Conservation (phyloP, 1,140 invertebrate genomes). For the Ceratina australensis region DNA sequence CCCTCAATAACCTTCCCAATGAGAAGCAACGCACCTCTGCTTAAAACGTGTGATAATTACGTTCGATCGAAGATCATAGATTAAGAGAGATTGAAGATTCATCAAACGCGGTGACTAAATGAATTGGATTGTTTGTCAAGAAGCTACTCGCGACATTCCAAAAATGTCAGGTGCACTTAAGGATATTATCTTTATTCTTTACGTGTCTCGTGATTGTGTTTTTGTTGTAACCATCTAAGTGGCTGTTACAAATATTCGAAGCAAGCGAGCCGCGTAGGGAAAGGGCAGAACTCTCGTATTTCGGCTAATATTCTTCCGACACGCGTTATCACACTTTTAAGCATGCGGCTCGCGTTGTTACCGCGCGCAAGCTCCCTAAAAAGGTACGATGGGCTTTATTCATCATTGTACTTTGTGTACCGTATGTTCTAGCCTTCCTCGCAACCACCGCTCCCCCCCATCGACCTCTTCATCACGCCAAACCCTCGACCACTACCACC, state of each 20-base stretch:
- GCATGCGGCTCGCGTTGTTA: not conserved
- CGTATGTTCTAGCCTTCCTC: slow-evolving; percentile 79
- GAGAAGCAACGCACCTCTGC: slow-evolving; percentile 24
- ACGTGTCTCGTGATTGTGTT: too few relatives aligned
- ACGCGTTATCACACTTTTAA: slow-evolving; percentile 19
- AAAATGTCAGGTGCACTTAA: too few relatives aligned
- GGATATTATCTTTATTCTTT: too few relatives aligned
- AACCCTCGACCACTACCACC: slow-evolving; percentile 71
- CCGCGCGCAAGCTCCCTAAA: not conserved
- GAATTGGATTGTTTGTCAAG: not conserved
- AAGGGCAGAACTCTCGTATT: too few relatives aligned
- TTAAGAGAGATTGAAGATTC: too few relatives aligned
- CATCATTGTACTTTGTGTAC: slow-evolving; percentile 70
- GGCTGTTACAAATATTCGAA: too few relatives aligned
- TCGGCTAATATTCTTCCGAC: not conserved
- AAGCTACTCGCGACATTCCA: too few relatives aligned
- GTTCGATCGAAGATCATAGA: not conserved
- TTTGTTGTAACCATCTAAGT: too few relatives aligned
- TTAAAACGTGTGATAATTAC: slow-evolving; percentile 33
- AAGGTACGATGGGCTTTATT: slow-evolving; percentile 41
- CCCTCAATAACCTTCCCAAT: slow-evolving; percentile 35
- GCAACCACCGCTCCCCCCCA: slow-evolving; percentile 79
- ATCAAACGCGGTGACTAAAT: not conserved
- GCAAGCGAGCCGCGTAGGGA: too few relatives aligned
- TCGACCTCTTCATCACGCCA: slow-evolving; percentile 78